Percentiles rank a stretch among this genome's conserved stretches.
Conservation (phyloP, 1,140 invertebrate species). For the Bombus superbus region DNA sequence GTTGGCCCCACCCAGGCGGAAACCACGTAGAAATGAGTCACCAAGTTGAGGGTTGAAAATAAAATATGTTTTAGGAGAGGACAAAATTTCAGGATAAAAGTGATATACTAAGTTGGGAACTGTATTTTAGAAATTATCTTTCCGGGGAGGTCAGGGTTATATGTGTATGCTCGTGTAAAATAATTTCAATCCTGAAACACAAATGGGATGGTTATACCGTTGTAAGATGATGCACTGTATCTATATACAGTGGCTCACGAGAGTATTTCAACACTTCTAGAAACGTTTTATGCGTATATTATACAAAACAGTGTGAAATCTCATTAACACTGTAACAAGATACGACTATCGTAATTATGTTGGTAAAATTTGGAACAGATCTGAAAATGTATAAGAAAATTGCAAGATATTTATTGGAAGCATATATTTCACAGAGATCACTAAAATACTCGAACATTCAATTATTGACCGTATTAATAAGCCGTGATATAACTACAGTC, state of each 20-base stretch:
- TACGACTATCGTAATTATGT: no score
- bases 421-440: no score
- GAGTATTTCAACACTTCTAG: no score
- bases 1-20: slow-evolving; percentile 52
- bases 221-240: not conserved
- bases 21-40: slow-evolving; percentile 53
- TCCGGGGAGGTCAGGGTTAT: not conserved
- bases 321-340: no score
- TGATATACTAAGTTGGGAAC: slow-evolving; percentile 9
- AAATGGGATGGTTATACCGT: not conserved
- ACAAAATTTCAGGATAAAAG: slow-evolving; percentile 16
- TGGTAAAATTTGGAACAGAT: no score
- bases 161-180: not conserved
- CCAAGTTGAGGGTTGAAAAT: slow-evolving; percentile 41
- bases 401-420: no score
- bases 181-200: not conserved
- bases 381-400: no score
- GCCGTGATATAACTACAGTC: no score
- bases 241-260: not conserved
- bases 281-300: no score
- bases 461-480: no score
- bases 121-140: not conserved
- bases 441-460: no score
- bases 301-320: no score
- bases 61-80: slow-evolving; percentile 15